A percentile compares a stretch with the other conserved stretches of the same genome.
phyloP scores from a whole-genome alignment of 2,888 invertebrate species.

The Epicampocera succincta region DNA sequence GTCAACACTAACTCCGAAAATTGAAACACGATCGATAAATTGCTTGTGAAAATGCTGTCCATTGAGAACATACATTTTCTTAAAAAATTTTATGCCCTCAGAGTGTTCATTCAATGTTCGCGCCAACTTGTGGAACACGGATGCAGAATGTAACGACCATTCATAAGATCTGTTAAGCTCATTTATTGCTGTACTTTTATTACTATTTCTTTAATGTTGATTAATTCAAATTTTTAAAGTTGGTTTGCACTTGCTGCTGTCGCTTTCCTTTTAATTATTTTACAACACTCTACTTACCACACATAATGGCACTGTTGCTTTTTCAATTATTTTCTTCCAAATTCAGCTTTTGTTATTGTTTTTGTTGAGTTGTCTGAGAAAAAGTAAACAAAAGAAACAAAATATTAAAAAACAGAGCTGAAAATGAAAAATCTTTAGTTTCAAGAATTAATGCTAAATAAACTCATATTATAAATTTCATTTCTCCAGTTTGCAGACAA shows the following conservation, averaged over 20 bases:
- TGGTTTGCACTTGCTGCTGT: slow-evolving; percentile 12
- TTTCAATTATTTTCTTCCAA: slow-evolving; percentile 54
- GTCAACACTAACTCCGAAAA: too few relatives aligned
- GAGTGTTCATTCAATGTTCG: too few relatives aligned
- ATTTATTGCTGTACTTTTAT: slow-evolving; percentile 12
- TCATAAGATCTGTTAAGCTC: too few relatives aligned
- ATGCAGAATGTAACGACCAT: too few relatives aligned
- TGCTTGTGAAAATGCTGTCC: too few relatives aligned
- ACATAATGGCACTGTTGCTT: slow-evolving; percentile 55
- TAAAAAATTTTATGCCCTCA: too few relatives aligned
- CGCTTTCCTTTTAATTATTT: slow-evolving; percentile 25
- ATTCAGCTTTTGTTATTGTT: slow-evolving; percentile 13
- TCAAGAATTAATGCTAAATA: slow-evolving; percentile 28
- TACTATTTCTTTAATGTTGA: too few relatives aligned
- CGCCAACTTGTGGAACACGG: too few relatives aligned
- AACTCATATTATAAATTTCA: slow-evolving; percentile 23
- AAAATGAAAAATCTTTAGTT: slow-evolving; percentile 29
- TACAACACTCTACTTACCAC: slow-evolving; percentile 60
- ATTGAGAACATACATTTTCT: too few relatives aligned
- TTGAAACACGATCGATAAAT: too few relatives aligned
- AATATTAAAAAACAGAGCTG: neutral
- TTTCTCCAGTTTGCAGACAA: neutral
- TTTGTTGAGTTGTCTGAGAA: slow-evolving; percentile 24
- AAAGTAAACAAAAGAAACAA: neutral
- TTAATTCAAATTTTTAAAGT: slow-evolving; percentile 39